Base-by-base conservation (phyloP, 2,113 vertebrate species). In the Poeciliopsis occidentalis region DNA sequence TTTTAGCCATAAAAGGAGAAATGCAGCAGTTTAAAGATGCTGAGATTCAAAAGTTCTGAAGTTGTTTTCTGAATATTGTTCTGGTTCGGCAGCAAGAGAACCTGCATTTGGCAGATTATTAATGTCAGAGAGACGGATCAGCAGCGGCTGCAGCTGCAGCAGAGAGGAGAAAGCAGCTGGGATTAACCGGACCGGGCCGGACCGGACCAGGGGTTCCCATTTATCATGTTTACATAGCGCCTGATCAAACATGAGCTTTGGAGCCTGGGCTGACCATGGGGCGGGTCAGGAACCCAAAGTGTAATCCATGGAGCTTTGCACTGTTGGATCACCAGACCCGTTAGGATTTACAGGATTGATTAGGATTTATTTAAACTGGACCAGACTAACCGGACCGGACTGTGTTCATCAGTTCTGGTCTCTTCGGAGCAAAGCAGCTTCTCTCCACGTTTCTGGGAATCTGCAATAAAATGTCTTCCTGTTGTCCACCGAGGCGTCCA, bases 161-260 rank as follows among this genome's bases (percentile, higher is more conserved):
- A 12, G 44, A 60, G 51, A 84, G 79, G 81, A 89, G 86, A 91
- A 87, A 93, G 86, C 89, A 80, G 90, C 88, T 60, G 10, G 76
- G 91, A 92, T 93, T 93, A 93, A 79, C 24, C 65, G 85, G 78
- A 74, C 75, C 69, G 44, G 77, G 84, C 81, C 71, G 82, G 67
- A 79, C 70, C 2, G 66, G 13, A 24, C 3, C 2, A 0, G 27
- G 27, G 22, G 27, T 31, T 60, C 15, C 37, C 51, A 57, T 76
- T 74, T 77, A 76, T 78, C 15, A 19, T 91, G 90, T 92, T 92
- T 92, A 85, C 85, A 85, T 81, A 85, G 75, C 11, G 70, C 89
- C 90, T 90, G 80, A 78, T 92, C 90, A 92, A 92, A 93, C 88
- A 92, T 91, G 91, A 91, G 88, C 91, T 92, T 91, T 91, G 91